These are phyloP conservation scores for Benitochromis conjunctus DNA, from an alignment of 2,113 vertebrate genomes.

Conservation along the genomic window DNA sequence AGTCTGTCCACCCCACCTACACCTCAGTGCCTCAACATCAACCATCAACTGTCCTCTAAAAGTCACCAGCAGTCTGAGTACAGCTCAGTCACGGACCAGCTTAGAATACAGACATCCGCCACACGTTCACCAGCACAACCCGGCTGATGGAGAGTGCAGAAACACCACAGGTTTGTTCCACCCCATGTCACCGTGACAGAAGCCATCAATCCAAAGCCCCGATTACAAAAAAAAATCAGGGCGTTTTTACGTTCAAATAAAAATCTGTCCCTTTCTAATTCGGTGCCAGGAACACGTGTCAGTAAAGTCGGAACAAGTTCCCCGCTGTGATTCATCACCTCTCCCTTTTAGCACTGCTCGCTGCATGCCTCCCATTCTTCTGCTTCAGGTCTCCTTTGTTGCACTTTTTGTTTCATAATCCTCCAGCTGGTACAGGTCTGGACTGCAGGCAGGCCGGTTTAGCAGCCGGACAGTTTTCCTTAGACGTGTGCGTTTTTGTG, in stretches of 20 bases:
- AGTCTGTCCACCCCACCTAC: not conserved
- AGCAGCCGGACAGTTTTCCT: not conserved
- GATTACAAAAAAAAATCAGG: not conserved
- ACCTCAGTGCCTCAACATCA: not conserved
- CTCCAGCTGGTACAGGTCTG: not conserved
- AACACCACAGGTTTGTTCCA: accelerated
- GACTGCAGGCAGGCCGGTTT: not conserved
- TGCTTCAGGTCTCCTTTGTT: not conserved
- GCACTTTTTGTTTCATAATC: not conserved
- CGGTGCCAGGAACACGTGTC: too few relatives aligned
- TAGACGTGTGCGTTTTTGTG: not conserved
- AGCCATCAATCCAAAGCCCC: accelerated
- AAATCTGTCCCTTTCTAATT: not conserved
- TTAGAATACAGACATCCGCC: not conserved
- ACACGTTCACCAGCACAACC: not conserved
- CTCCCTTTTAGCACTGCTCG: not conserved
- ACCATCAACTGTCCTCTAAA: not conserved
- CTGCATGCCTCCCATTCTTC: not conserved
- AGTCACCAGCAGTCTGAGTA: not conserved
- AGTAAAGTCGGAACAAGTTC: not conserved
- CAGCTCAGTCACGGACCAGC: not conserved
- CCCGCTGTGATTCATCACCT: not conserved
- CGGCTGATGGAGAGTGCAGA: not conserved
- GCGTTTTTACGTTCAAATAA: not conserved
- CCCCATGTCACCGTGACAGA: not conserved